Evolutionary conservation across 2,113 vertebrate genomes (phyloP).

Genomic region (Tamias sibiricus): DNA sequence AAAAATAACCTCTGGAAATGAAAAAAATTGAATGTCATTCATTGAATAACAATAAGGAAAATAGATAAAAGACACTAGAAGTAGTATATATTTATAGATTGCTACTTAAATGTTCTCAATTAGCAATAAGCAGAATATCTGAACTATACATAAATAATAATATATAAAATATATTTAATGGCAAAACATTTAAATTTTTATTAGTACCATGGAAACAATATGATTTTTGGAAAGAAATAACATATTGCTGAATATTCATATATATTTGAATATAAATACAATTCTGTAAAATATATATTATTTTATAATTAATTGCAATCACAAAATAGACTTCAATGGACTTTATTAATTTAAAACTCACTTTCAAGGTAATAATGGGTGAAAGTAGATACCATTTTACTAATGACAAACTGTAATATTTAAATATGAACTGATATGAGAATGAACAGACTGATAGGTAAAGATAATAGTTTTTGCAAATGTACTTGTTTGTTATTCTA

Average conservation of each 20-base stretch:
- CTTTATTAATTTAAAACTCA: slow-evolving; percentile 3
- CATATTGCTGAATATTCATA: not conserved
- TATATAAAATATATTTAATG: not conserved
- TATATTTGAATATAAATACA: not conserved
- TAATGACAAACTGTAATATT: slow-evolving; percentile 7
- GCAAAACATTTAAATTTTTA: not conserved
- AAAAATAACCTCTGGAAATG: not conserved
- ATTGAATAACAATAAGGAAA: not conserved
- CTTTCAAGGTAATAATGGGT: not conserved
- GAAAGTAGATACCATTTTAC: not conserved
- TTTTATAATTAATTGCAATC: not conserved
- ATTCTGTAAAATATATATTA: not conserved
- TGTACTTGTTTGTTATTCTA: not conserved
- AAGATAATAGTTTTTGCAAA: not conserved
- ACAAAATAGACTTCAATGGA: not conserved
- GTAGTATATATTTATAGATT: not conserved
- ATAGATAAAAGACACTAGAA: not conserved
- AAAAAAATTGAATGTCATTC: not conserved
- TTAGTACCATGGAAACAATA: not conserved
- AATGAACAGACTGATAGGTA: not conserved
- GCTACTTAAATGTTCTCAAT: not conserved
- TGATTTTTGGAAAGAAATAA: not conserved
- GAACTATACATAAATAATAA: not conserved
- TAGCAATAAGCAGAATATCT: not conserved
- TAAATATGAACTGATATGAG: not conserved